Conservation (phyloP, 2,113 vertebrate genomes). For the Gymnocephalus cernua region DNA sequence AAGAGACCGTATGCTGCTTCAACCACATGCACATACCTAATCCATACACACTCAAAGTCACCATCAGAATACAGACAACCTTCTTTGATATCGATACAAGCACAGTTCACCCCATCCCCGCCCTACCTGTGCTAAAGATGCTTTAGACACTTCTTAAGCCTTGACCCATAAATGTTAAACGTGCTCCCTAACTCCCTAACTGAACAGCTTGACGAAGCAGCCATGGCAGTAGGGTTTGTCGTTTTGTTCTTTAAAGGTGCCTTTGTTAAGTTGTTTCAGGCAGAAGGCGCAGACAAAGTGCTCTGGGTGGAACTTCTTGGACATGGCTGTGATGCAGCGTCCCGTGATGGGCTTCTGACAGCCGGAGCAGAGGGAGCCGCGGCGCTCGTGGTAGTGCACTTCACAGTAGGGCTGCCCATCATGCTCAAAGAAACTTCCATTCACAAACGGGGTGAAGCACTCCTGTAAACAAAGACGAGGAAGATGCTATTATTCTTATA, state of each 20-base stretch:
- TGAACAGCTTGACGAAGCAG: constrained; percentile 99
- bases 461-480: constrained; percentile 83
- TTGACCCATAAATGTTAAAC: background rate
- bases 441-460: constrained; percentile 96
- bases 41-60: constrained; percentile 46
- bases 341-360: constrained; percentile 99
- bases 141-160: constrained; percentile 31
- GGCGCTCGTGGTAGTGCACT: constrained; percentile 97
- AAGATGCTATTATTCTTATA: background rate
- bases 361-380: constrained; percentile 95
- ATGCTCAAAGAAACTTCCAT: constrained; percentile 98
- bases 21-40: constrained; percentile 56
- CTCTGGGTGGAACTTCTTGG: constrained; percentile 98
- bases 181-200: constrained; percentile 81
- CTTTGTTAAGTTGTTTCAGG: constrained; percentile 99
- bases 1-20: constrained; percentile 23
- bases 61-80: constrained; percentile 41
- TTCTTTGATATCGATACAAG: constrained; percentile 28
- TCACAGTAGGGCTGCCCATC: constrained; percentile 98
- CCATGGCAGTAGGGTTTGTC: constrained; percentile 99
- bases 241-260: constrained; percentile 99
- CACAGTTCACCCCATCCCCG: constrained; percentile 17
- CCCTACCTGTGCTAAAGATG: constrained; percentile 25
- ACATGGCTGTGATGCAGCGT: constrained; percentile 98
- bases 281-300: constrained; percentile 99